Base-by-base conservation (phyloP, 1,140 invertebrate species). In the Pentalonia nigronervosa region DNA sequence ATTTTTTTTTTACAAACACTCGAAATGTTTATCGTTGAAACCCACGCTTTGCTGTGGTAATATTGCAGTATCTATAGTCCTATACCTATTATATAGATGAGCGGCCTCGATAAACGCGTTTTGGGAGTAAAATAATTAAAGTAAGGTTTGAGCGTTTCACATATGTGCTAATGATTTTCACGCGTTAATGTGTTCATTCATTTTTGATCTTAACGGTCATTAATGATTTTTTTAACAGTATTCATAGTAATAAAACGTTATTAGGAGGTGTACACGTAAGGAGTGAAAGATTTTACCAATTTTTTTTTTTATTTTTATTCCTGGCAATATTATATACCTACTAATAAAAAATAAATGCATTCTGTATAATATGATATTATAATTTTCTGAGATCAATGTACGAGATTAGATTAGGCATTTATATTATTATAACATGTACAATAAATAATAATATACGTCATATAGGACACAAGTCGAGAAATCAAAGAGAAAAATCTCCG, bases 391-490 rank as follows among this genome's bases (percentile, higher is more conserved):
- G 60, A 67, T 67, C 60, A 67, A 67, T n/a, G 30, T 67, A n/a
- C 7, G 3, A n/a, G 60, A 67, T 67, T 67, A 67, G 30, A 67
- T 67, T n/a, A 67, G 30, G 0, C 30, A 11, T n/a, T n/a, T 67
- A 67, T 67, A 67, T 67, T 67, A 67, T 67, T 67, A n/a, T 67
- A 67, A 67, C 14, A 30, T 30, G 14, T 67, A 67, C 30, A 67
- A 67, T 67, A 67, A 67, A 67, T 67, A 67, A 67, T 67, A 67
- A 67, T 67, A 67, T 67, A n/a, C n/a, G n/a, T n/a, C 60, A 67
- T 67, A 67, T 67, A n/a, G 30, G 60, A 67, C 60, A 67, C 25
- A n/a, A 67, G 60, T n/a, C 60, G 14, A 67, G 60, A 67, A 67
- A 67, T 67, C 60, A 67, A n/a, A 67, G 30, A 30, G 60, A 67